Base-by-base conservation (phyloP, 2,797 vertebrate species). In the Spinus pinus region DNA sequence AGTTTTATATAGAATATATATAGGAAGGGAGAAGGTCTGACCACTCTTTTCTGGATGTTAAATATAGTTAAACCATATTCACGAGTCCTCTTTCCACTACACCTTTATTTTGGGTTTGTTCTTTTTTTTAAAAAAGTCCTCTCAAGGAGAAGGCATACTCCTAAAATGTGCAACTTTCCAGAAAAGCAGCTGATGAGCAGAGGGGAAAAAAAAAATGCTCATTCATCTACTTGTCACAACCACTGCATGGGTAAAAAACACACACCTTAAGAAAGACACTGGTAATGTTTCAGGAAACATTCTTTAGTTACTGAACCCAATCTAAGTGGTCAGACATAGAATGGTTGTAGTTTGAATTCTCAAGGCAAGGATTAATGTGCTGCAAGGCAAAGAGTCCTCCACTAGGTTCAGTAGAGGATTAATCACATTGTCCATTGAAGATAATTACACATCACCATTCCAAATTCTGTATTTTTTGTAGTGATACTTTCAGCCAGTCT, bases 241-340 rank as follows among this genome's bases (percentile, higher is more conserved):
- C 62, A 50, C 42, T 20, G 58, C 30, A 72, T 1, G 3, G 35
- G 39, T 78, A 39, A 88, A 95, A 95, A 64, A 51, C 13, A 56
- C 18, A 31, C 51, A 50, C 15, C n/a, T 73, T 37, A 25, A 56
- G 80, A 92, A 70, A 70, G 24, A 37, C 30, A 83, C 30, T 17
- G 12, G 33, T 60, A 88, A 62, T 24, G 47, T 39, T 84, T 80
- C 47, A 80, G 51, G 78, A 94, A 89, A 79, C 30, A 70, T 60
- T 77, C 23, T 18, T 39, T 28, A 56, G 33, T 60, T 56, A 66
- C 56, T 70, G 82, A 92, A 39, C 13, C n/a, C n/a, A 2, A 3
- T 64, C 73, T 20, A 67, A 89, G 57, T 12, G 30, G 27, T 74
- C 57, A 71, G 31, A 70, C 12, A 37, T 7, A 57, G 60, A 49